Conservation (phyloP, 2,888 invertebrate genomes). For the Brenthis ino region DNA sequence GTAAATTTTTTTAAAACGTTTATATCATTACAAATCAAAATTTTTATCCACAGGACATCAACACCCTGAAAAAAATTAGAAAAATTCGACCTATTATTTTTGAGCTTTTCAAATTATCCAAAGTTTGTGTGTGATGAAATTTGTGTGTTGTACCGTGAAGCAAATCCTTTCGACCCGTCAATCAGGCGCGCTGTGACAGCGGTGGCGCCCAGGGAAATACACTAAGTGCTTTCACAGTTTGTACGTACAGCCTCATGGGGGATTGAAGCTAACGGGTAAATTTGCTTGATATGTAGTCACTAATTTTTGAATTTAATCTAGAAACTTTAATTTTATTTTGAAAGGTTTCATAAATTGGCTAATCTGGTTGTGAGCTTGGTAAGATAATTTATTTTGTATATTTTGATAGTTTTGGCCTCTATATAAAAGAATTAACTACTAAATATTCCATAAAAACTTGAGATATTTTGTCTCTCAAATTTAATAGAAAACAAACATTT, state of each 20-base stretch:
- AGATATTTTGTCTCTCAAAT: too few species aligned
- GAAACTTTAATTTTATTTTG: constrained; percentile 7
- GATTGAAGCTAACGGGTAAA: constrained; percentile 45
- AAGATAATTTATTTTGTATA: background rate
- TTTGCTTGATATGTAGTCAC: constrained; percentile 38
- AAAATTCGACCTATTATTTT: constrained; percentile 4
- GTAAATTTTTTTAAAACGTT: too few species aligned
- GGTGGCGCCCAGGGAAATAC: constrained; percentile 51
- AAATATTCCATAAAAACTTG: too few species aligned
- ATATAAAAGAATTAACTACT: too few species aligned
- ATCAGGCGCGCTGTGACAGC: constrained; percentile 46
- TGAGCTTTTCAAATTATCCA: constrained; percentile 17
- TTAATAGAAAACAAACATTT: too few species aligned
- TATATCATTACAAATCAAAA: too few species aligned
- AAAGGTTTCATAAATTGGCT: background rate
- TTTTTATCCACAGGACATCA: background rate
- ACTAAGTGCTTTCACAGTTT: constrained; percentile 49
- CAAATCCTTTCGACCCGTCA: constrained; percentile 48
- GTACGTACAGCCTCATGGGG: constrained; percentile 41
- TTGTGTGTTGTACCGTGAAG: constrained; percentile 39
- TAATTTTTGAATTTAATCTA: constrained; percentile 23
- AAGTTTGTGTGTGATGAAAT: constrained; percentile 33
- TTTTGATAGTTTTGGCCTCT: background rate
- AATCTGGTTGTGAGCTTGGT: background rate
- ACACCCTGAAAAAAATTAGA: background rate